These are phyloP conservation scores for Ophion ventricosus DNA, from an alignment of 2,888 invertebrate species.

Conservation along the genomic window DNA sequence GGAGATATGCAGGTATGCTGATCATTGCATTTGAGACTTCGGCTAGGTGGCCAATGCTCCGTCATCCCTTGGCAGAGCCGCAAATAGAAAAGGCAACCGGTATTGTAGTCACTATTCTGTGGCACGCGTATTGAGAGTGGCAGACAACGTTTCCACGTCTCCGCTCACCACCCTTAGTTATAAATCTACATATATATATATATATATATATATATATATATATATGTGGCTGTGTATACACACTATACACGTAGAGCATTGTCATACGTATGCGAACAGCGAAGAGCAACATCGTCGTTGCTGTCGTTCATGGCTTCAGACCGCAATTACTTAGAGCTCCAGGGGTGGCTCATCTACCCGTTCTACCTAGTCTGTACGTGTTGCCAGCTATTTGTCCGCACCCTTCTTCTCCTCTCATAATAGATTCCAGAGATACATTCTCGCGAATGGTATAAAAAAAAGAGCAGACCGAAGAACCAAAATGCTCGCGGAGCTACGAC, in stretches of 20 bases:
- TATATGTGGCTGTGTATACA: background rate
- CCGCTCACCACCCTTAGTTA: slow-evolving; percentile 43
- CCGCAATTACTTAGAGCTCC: slow-evolving; percentile 74
- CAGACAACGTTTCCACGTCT: slow-evolving; percentile 67
- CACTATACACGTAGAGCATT: slow-evolving; percentile 3
- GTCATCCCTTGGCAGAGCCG: slow-evolving; percentile 1
- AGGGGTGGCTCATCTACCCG: slow-evolving; percentile 57
- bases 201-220: slow-evolving; percentile 22
- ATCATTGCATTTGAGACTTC: background rate
- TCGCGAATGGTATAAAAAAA: slow-evolving; percentile 28
- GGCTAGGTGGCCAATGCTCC: background rate
- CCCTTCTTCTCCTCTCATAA: slow-evolving; percentile 35
- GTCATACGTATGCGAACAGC: slow-evolving; percentile 47
- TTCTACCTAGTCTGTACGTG: slow-evolving; percentile 31
- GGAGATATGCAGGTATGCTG: background rate
- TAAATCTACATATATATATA: slow-evolving; percentile 24
- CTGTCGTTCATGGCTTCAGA: slow-evolving; percentile 51
- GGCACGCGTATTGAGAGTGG: slow-evolving; percentile 62
- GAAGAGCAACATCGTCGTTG: slow-evolving; percentile 54
- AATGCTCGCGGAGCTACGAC: slow-evolving; percentile 7
- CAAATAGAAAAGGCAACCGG: slow-evolving; percentile 43
- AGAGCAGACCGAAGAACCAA: background rate
- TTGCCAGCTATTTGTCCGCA: slow-evolving; percentile 51
- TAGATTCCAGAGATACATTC: slow-evolving; percentile 39
- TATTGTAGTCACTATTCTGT: slow-evolving; percentile 44